Evolutionary conservation across 2,113 vertebrate species (phyloP), one percentile per base, ranked within the genome.

Genomic region (Terrapene triunguis): DNA sequence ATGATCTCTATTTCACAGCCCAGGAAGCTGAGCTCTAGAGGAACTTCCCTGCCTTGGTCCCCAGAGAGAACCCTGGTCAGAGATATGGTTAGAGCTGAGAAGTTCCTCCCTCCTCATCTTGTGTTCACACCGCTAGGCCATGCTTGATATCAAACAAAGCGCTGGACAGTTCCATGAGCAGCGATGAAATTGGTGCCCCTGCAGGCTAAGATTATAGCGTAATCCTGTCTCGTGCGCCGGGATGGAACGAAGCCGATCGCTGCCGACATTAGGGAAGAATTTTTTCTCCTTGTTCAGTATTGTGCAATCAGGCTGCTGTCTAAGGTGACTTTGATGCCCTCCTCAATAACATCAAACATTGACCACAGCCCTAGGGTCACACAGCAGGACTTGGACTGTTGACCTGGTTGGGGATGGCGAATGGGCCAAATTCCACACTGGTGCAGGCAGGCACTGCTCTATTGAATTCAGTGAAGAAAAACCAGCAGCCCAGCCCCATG

Each of bases 181-280:
- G 19, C 2, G 82, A 6, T 9, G 44, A 62, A 35, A 9, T 27
- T 19, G 51, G 51, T 14, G 51, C 22, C 44, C 21, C 57, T 12
- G 57, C n/a, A 11, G 29, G 35, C n/a, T 51, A 25, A 19, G 17
- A 4, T 24, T 11, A 51, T 47, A 51, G 54, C n/a, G 2, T 32
- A 17, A 14, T 85, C 94, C 94, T 97, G 97, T 27, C 85, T 12
- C 89, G 82, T 0, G 10, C 44, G 17, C 83, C 16, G 2, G 55
- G 90, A 1, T 94, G 95, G 97, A 6, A 44, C 93, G 96, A 9
- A 44, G 86, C 74, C 84, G 84, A 13, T 72, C 48, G 3, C 81
- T 5, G 47, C 93, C 17, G 54, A 69, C 0, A 83, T 93, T 89
- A 50, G 32, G 62, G 42, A 92, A 80, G 57, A 47, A 4, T 24